Conservation (phyloP, 1,140 invertebrate species). For the Aphelinus certus region DNA sequence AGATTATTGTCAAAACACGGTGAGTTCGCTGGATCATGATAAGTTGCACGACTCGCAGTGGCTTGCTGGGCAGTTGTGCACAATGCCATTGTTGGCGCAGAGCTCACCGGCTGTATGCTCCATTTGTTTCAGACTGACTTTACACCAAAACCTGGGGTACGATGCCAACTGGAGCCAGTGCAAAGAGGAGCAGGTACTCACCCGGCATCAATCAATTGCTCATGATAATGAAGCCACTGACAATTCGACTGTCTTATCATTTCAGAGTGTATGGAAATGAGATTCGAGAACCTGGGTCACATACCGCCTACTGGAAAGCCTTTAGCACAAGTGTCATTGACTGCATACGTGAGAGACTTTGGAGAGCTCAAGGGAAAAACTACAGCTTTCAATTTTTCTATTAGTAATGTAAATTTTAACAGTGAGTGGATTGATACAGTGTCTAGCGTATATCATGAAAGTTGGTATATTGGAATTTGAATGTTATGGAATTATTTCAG, state of each 20-base stretch:
- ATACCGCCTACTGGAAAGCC: slow-evolving; percentile 34
- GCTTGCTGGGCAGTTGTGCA: neutral
- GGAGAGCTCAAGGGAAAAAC: slow-evolving; percentile 34
- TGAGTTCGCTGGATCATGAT: slow-evolving; percentile 38
- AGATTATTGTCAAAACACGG: slow-evolving; percentile 51
- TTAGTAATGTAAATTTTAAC: slow-evolving; percentile 50
- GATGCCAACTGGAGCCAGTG: slow-evolving; percentile 50
- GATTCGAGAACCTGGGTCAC: slow-evolving; percentile 48
- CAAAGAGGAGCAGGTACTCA: slow-evolving; percentile 48
- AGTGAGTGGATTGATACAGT: slow-evolving; percentile 46
- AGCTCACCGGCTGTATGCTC: neutral
- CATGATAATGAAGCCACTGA: neutral
- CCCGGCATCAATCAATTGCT: neutral
- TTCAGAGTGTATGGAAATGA: slow-evolving; percentile 51
- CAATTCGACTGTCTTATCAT: neutral
- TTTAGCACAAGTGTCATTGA: slow-evolving; percentile 48
- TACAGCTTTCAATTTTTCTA: slow-evolving; percentile 59
- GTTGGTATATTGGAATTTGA: too few relatives aligned
- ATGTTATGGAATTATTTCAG: slow-evolving; percentile 37
- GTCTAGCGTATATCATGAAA: too few relatives aligned
- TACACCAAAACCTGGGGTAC: slow-evolving; percentile 32
- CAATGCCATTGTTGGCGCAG: too few relatives aligned
- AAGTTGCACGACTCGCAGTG: neutral
- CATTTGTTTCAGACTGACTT: slow-evolving; percentile 44
- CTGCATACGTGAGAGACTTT: slow-evolving; percentile 49